Conservation (phyloP, 2,888 invertebrate genomes). For the Capitulum mitella region DNA sequence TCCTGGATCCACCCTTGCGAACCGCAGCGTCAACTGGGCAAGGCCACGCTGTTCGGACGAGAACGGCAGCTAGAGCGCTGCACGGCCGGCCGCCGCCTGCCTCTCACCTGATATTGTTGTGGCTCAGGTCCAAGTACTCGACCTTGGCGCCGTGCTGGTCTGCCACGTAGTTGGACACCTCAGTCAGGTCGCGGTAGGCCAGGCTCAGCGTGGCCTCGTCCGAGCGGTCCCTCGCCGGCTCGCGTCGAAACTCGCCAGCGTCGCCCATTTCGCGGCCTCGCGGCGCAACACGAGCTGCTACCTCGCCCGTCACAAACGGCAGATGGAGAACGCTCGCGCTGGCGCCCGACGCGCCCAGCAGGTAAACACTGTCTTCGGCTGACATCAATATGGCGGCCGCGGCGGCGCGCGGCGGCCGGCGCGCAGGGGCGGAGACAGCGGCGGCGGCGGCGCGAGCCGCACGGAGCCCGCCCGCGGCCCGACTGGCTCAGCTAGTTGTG, state of each 20-base stretch:
- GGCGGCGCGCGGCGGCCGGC: neutral
- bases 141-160: conserved; percentile 56
- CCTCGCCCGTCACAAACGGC: too few species aligned
- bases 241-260: neutral
- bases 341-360: neutral
- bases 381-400: neutral
- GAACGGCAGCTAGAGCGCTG: too few species aligned
- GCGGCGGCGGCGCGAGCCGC: too few species aligned
- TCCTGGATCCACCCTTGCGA: too few species aligned
- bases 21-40: too few species aligned
- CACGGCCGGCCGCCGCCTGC: too few species aligned
- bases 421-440: neutral
- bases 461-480: too few species aligned
- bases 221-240: neutral
- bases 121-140: conserved; percentile 61
- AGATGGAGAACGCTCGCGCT: neutral
- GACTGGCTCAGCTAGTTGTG: too few species aligned
- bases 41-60: too few species aligned
- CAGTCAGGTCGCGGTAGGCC: conserved; percentile 60
- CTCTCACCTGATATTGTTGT: conserved; percentile 63
- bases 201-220: conserved; percentile 50
- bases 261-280: neutral
- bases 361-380: neutral
- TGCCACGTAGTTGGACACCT: conserved; percentile 57
- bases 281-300: too few species aligned